Evolutionary conservation across 2,888 invertebrate genomes (phyloP).

Genomic region (Ormyrus pomaceus): DNA sequence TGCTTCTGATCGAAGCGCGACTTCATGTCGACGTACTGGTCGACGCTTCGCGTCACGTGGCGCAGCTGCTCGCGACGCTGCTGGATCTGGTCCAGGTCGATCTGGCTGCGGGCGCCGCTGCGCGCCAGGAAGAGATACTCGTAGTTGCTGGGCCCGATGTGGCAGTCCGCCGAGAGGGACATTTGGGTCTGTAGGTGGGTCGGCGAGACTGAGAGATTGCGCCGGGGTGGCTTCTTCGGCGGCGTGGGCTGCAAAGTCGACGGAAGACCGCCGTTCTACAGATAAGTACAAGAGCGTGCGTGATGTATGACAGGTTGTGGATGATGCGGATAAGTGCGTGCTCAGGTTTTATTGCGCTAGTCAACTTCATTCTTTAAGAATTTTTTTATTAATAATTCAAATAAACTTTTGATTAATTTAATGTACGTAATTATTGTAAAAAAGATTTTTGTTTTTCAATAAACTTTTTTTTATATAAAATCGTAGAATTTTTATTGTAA

Average conservation of each 20-base stretch:
- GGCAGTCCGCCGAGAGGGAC: conserved; percentile 78
- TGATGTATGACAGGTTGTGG: conserved; percentile 10
- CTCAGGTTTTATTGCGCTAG: background rate
- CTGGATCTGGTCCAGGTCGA: conserved; percentile 82
- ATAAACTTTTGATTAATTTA: too few species aligned
- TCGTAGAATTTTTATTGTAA: too few species aligned
- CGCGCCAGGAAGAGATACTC: conserved; percentile 82
- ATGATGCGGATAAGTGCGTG: conserved; percentile 3
- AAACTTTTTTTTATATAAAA: too few species aligned
- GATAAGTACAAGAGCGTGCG: conserved; percentile 26
- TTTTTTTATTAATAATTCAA: too few species aligned
- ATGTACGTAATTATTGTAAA: too few species aligned
- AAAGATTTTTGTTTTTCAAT: too few species aligned
- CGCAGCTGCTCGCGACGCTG: conserved; percentile 77
- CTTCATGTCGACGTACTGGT: conserved; percentile 88
- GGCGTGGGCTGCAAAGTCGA: conserved; percentile 83
- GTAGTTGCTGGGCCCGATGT: conserved; percentile 81
- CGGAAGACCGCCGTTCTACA: conserved; percentile 48
- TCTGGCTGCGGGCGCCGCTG: conserved; percentile 81
- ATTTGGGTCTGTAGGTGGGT: conserved; percentile 82
- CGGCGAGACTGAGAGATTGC: conserved; percentile 91
- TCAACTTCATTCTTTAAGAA: too few species aligned
- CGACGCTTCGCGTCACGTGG: conserved; percentile 83
- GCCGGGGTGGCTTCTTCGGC: conserved; percentile 92
- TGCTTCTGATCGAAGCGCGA: conserved; percentile 77